Percentiles rank a stretch among this genome's conserved stretches.
Evolutionary conservation across 2,888 invertebrate genomes (phyloP).

Genomic region (Agonopterix arenella): DNA sequence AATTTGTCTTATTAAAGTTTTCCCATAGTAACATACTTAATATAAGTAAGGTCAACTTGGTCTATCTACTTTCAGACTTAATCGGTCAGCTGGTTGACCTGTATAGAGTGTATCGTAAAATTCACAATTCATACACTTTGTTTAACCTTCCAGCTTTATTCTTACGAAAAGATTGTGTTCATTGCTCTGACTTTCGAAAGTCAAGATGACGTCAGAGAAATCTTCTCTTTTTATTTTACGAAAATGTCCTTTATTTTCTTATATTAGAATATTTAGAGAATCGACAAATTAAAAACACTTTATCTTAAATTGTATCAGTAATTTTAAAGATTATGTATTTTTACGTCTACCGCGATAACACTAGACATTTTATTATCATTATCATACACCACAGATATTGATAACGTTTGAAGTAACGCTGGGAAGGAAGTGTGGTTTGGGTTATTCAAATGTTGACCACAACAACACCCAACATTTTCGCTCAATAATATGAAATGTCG

Average conservation of each 20-base stretch:
- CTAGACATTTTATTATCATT: background rate
- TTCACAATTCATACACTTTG: too few relatives aligned
- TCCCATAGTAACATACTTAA: too few relatives aligned
- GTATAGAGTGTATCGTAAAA: too few relatives aligned
- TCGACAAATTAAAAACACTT: background rate
- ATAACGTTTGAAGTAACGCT: background rate
- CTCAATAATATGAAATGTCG: too few relatives aligned
- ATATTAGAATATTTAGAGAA: background rate
- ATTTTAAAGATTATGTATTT: too few relatives aligned
- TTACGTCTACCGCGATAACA: background rate
- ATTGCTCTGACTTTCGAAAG: background rate
- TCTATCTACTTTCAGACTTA: background rate
- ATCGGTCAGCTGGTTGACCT: too few relatives aligned
- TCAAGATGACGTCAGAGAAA: background rate
- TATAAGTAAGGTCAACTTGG: background rate
- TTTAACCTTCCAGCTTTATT: too few relatives aligned
- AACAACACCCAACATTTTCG: too few relatives aligned
- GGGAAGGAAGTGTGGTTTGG: background rate
- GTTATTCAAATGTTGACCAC: background rate
- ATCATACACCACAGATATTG: background rate
- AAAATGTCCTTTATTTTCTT: too few relatives aligned
- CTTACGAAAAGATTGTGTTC: background rate
- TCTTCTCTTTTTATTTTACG: too few relatives aligned
- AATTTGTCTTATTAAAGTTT: too few relatives aligned
- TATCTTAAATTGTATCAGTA: background rate